Percentiles rank a stretch among this genome's conserved stretches.
Conservation (phyloP, 2,113 vertebrate species). For the Scomber colias region DNA sequence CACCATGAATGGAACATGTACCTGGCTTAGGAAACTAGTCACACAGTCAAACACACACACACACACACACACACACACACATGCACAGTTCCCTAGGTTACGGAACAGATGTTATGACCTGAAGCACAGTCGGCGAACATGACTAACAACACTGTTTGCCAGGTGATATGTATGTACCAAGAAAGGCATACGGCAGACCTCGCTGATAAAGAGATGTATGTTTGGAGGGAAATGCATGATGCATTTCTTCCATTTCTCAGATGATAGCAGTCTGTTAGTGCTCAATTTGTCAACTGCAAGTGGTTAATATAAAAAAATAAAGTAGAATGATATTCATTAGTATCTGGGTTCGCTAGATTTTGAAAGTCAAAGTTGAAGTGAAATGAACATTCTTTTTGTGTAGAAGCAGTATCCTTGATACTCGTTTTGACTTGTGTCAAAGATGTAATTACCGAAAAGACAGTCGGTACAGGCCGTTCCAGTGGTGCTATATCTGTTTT, state of each 20-base stretch:
- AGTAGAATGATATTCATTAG: neutral
- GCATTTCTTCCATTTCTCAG: too few relatives aligned
- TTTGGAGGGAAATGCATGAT: neutral
- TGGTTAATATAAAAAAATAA: neutral
- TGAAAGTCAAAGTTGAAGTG: neutral
- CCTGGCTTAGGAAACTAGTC: slow-evolving; percentile 15
- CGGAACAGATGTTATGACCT: slow-evolving; percentile 50
- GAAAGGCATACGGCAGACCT: slow-evolving; percentile 5
- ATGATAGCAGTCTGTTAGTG: slow-evolving; percentile 7
- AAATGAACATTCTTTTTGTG: neutral
- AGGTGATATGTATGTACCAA: neutral
- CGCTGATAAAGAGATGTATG: neutral
- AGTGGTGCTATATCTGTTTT: too few relatives aligned
- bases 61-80: neutral
- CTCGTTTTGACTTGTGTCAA: too few relatives aligned
- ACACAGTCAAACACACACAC: slow-evolving; percentile 2
- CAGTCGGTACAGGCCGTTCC: too few relatives aligned
- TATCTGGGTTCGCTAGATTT: neutral
- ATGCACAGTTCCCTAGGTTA: slow-evolving; percentile 32
- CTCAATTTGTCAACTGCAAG: neutral
- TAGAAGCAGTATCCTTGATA: neutral
- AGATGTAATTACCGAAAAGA: neutral
- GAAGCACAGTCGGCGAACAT: slow-evolving; percentile 25
- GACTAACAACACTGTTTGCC: neutral
- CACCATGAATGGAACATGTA: slow-evolving; percentile 60